phyloP scores from a whole-genome alignment of 2,797 vertebrate species.

The Phalanger gymnotis region DNA sequence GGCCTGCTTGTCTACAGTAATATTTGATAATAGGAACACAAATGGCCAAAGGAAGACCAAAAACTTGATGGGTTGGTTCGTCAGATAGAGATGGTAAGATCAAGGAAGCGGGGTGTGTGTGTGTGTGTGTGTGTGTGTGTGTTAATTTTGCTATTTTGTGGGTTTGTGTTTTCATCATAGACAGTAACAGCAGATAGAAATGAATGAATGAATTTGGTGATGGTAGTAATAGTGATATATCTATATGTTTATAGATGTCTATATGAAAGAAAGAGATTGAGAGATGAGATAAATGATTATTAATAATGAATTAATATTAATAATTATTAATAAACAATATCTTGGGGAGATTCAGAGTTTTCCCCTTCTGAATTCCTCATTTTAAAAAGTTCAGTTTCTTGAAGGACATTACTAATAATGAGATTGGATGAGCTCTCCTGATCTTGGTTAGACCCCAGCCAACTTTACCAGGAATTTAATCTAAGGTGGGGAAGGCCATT shows the following conservation, averaged over 20 bases:
- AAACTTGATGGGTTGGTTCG: background rate
- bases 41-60: background rate
- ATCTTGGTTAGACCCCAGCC: too few species aligned
- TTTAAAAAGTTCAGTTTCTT: too few species aligned
- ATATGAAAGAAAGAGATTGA: background rate
- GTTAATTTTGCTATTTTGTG: background rate
- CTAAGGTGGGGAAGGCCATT: too few species aligned
- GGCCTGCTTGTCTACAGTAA: background rate
- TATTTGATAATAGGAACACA: background rate
- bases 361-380: too few species aligned
- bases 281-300: too few species aligned
- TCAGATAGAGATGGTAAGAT: background rate
- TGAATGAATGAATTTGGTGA: background rate
- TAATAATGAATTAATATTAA: too few species aligned
- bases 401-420: too few species aligned
- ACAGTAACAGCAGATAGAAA: background rate
- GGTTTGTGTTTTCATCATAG: background rate
- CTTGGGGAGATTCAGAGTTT: too few species aligned
- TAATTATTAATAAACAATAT: too few species aligned
- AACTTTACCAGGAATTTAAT: too few species aligned
- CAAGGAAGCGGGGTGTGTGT: background rate
- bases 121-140: too few species aligned
- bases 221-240: background rate
- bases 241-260: background rate
- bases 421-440: too few species aligned